These are phyloP conservation scores for Cheilosia vernalis DNA, from an alignment of 2,888 invertebrate genomes.

Conservation along the genomic window DNA sequence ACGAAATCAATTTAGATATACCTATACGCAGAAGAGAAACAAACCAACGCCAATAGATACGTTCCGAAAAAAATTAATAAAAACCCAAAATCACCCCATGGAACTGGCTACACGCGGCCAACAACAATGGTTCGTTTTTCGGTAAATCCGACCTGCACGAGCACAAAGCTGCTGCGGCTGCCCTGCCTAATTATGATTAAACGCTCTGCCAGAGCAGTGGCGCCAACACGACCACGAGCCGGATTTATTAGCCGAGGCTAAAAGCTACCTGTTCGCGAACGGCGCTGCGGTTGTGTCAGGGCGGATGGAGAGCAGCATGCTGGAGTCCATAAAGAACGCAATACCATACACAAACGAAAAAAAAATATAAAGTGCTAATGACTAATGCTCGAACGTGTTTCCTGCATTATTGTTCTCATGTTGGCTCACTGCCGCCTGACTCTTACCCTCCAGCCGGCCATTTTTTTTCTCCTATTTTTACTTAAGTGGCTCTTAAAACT, in stretches of 20 bases:
- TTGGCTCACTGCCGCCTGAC: neutral
- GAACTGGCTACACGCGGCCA: neutral
- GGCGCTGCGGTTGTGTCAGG: neutral
- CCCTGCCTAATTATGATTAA: conserved; percentile 53
- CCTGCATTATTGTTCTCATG: conserved; percentile 21
- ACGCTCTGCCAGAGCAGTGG: conserved; percentile 43
- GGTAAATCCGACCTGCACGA: neutral
- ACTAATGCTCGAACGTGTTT: conserved; percentile 50
- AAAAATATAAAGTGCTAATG: conserved; percentile 48
- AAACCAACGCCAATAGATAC: conserved; percentile 7
- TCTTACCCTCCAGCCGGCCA: neutral
- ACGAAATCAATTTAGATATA: conserved; percentile 14
- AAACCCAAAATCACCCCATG: conserved; percentile 18
- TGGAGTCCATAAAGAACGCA: conserved; percentile 41
- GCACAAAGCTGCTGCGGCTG: conserved; percentile 11
- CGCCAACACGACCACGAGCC: conserved; percentile 52
- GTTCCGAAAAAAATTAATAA: conserved; percentile 25
- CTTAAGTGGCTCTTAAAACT: conserved; percentile 45
- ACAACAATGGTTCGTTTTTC: neutral
- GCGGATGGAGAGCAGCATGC: neutral
- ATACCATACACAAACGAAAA: conserved; percentile 13
- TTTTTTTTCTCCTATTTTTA: neutral
- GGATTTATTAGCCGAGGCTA: conserved; percentile 38
- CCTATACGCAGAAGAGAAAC: neutral
- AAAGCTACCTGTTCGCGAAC: conserved; percentile 29